Evolutionary conservation across 2,797 vertebrate species (phyloP).

Genomic region (Molossus molossus): DNA sequence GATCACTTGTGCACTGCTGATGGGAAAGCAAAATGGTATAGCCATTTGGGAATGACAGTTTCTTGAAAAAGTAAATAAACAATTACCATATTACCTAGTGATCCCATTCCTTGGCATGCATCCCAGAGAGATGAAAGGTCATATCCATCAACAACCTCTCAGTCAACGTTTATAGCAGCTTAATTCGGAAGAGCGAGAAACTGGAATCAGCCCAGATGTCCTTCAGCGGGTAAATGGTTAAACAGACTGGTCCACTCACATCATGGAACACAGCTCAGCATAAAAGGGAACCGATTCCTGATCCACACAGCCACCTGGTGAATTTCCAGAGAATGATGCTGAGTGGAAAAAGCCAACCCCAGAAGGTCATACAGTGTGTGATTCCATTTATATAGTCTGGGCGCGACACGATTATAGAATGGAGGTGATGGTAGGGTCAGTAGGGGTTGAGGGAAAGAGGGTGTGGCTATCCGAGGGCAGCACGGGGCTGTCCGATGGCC

Average conservation of each 20-base stretch:
- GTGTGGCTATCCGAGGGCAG: neutral
- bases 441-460: neutral
- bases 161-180: neutral
- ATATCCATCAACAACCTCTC: accelerated
- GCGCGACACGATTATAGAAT: neutral
- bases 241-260: neutral
- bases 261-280: neutral
- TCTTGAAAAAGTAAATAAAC: neutral
- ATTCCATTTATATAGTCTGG: neutral
- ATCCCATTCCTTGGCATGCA: neutral
- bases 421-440: accelerated
- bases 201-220: neutral
- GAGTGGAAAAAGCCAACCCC: too few species aligned
- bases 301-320: too few species aligned
- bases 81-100: too few species aligned
- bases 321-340: neutral
- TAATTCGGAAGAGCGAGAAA: neutral
- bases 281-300: neutral
- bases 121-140: neutral
- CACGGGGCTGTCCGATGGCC: too few species aligned
- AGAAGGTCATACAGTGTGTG: neutral
- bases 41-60: neutral
- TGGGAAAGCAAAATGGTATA: neutral
- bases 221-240: neutral
- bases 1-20: accelerated